Evolutionary conservation across 2,888 invertebrate genomes (phyloP).

Genomic region (Chamaedrilus cognettii): DNA sequence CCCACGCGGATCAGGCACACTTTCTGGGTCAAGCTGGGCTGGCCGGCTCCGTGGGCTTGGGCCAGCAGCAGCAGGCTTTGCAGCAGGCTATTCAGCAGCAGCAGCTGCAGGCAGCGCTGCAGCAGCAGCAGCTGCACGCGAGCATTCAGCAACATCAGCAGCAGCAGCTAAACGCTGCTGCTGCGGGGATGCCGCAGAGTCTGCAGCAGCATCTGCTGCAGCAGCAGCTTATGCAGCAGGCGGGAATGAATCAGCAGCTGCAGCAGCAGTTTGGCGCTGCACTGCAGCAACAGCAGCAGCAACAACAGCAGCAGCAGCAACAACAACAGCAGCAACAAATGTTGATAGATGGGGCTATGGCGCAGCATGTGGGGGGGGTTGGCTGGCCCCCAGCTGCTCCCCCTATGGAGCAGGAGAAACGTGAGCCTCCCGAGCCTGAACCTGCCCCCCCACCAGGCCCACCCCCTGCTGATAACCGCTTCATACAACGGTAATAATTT

Average conservation of each 20-base stretch:
- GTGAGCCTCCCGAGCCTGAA: neutral
- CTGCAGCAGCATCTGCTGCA: neutral
- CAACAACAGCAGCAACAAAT: neutral
- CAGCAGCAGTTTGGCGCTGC: neutral
- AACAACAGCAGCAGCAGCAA: constrained; percentile 1
- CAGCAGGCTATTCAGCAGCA: constrained; percentile 4
- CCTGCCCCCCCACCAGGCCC: neutral
- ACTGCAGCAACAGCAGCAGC: constrained; percentile 9
- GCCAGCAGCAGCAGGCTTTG: neutral
- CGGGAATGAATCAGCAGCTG: constrained; percentile 3
- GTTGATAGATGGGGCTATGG: neutral
- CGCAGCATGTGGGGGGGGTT: neutral
- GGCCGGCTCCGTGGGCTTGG: no score
- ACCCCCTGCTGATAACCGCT: no score
- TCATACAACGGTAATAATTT: no score
- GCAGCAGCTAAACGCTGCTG: constrained; percentile 5
- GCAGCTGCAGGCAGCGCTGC: neutral
- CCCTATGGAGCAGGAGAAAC: no score
- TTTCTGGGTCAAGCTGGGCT: neutral
- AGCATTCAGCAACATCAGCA: neutral
- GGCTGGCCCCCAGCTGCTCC: no score
- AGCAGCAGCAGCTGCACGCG: constrained; percentile 4
- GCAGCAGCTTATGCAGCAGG: constrained; percentile 16
- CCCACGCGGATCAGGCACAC: neutral
- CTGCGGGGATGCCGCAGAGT: neutral